Conservation (phyloP, 2,797 vertebrate genomes). For the Catostomus latipinnis region DNA sequence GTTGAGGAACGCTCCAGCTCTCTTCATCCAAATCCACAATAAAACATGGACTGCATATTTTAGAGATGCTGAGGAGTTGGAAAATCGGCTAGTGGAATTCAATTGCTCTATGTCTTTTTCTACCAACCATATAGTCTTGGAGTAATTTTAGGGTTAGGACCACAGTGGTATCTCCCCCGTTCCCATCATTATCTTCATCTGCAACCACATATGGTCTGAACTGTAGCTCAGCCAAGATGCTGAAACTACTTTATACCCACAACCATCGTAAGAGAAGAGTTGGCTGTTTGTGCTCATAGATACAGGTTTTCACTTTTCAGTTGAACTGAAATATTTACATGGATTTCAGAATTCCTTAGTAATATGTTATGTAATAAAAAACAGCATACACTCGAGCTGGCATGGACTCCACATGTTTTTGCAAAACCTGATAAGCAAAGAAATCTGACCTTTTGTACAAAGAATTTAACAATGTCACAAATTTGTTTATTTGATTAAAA, state of each 20-base stretch:
- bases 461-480: too few relatives aligned
- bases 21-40: conserved; percentile 34
- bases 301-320: not conserved
- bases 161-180: conserved; percentile 57
- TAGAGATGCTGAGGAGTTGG: conserved; percentile 51
- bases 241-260: conserved; percentile 30
- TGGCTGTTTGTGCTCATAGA: conserved; percentile 16
- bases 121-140: conserved; percentile 54
- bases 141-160: conserved; percentile 56
- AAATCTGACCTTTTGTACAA: too few relatives aligned
- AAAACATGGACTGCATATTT: conserved; percentile 27
- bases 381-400: too few relatives aligned
- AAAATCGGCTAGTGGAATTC: conserved; percentile 47
- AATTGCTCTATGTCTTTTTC: conserved; percentile 53
- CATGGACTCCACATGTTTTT: too few relatives aligned
- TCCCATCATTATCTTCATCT: conserved; percentile 63
- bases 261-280: conserved; percentile 25
- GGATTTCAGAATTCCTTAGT: too few relatives aligned
- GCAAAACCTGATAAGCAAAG: too few relatives aligned
- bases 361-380: too few relatives aligned
- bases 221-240: conserved; percentile 67
- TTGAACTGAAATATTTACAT: too few relatives aligned
- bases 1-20: conserved; percentile 15
- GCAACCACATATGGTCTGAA: conserved; percentile 72
- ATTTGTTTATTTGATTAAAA: too few relatives aligned